Evolutionary conservation across 2,113 vertebrate genomes (phyloP), one percentile per base, ranked within the genome.

Genomic region (Saccopteryx bilineata): DNA sequence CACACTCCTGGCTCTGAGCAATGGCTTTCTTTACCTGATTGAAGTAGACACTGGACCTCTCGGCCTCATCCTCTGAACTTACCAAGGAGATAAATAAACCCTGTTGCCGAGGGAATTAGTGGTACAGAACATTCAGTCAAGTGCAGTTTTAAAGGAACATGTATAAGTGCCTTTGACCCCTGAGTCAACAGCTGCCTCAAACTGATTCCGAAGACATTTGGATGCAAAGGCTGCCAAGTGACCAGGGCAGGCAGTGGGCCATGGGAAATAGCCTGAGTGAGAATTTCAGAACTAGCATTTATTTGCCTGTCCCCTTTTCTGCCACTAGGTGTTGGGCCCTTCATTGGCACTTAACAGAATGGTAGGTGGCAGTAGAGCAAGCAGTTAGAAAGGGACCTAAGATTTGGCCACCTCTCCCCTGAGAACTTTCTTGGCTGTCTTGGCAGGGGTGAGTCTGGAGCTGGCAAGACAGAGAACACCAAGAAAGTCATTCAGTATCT

Each of bases 401-500:
- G 81, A 2, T 2, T 4, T 46, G 79, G 39, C 65, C n/a, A 1
- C 2, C 18, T 74, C 69, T 75, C 33, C 48, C 66, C 76, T 93
- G 81, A 90, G 74, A 94, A 48, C 96, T 87, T 65, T 19, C 75
- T 24, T 60, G 33, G 33, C 80, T 98, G 18, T 98, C 54, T 98
- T 97, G 76, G 65, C 97, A 99, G 99, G 95, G 99, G 99, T 84
- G 99, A 99, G 97, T 99, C 99, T 24, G 99, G 99, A 98, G 99
- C 99, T 93, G 99, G 99, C 86, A 99, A 99, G 98, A 99, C 99
- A 0, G 99, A 99, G 97, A 99, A 99, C 98, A 99, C 99, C 98
- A 99, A 99, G 98, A 99, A 99, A 93, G 99, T 99, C 91, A 99
- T 99, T 98, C 99, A 99, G 97, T 99, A 99, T 97, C 98, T 99